phyloP scores from a whole-genome alignment of 2,888 invertebrate genomes.

The Incurvaria masculella region DNA sequence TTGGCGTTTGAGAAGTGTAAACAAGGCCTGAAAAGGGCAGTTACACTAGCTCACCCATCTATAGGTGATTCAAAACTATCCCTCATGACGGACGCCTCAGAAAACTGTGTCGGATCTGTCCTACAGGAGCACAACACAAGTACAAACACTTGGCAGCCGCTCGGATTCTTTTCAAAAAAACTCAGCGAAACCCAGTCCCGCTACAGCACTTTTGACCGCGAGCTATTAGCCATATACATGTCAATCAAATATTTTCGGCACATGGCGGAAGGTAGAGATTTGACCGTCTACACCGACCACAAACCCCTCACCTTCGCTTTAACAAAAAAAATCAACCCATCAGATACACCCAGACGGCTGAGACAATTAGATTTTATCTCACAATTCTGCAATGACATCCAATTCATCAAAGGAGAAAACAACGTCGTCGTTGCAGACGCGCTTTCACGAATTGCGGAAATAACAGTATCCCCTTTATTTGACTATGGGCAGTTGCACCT shows the following conservation, averaged over 20 bases:
- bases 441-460: slow-evolving; percentile 16
- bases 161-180: slow-evolving; percentile 5
- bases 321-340: slow-evolving; percentile 2
- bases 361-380: slow-evolving; percentile 13
- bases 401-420: slow-evolving; percentile 19
- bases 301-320: slow-evolving; percentile 12
- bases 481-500: slow-evolving; percentile 6
- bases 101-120: neutral
- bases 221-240: slow-evolving; percentile 3
- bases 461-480: neutral
- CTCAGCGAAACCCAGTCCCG: neutral
- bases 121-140: neutral
- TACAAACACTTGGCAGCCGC: neutral
- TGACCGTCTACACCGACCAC: slow-evolving; percentile 13
- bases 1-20: slow-evolving; percentile 14
- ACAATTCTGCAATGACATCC: slow-evolving; percentile 23
- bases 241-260: slow-evolving; percentile 3
- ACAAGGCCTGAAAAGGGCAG: slow-evolving; percentile 9
- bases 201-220: slow-evolving; percentile 4
- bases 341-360: slow-evolving; percentile 8
- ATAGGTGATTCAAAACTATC: slow-evolving; percentile 4
- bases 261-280: slow-evolving; percentile 2
- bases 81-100: neutral
- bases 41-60: slow-evolving; percentile 5
- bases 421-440: slow-evolving; percentile 21